Base-by-base conservation (phyloP, 2,888 invertebrate species). In the Hypselothyrea guttata region DNA sequence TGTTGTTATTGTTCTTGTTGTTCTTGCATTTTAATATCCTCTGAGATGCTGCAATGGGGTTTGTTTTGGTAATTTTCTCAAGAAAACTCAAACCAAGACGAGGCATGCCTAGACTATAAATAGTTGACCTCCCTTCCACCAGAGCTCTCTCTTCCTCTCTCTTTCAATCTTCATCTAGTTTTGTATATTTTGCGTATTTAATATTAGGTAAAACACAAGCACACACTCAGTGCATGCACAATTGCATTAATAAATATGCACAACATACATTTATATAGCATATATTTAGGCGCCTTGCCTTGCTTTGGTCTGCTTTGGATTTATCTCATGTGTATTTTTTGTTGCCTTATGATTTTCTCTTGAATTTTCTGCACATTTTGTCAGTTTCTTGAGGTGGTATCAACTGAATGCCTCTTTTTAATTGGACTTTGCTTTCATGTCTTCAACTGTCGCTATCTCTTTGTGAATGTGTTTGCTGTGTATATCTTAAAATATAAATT, bases 51-150 rank as follows among this genome's bases (percentile, higher is more conserved):
- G 74, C 41, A 40, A 75, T 71, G 81, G 62, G 66, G 22, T 22
- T 71, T 84, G 73, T 84, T 75, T 70, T 70, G 69, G 44, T 59
- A 55, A 70, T 75, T 79, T 81, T 76, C 84, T 82, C 79, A 82
- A 82, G 81, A 82, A 84, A 84, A 84, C 81, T 58, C 82, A 82
- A 68, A 68, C 81, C 75, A 46, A 33, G 15, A 7, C 55, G 37
- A 55, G 48, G 52, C 13, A 42, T 61, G 7, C 22, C 46, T 22
- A 22, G 22, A 5, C 57, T 65, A 75, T 62, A 73, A 71, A 75
- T 81, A 62, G 54, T 71, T 71, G 65, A 69, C 67, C 60, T n/a
- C n/a, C n/a, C n/a, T n/a, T n/a, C 47, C 54, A 30, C 37, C 60
- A 46, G 58, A 28, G 40, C 54, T 51, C 28, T 8, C 35, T 22